Conservation (phyloP, 1,140 invertebrate species). For the Lethrus apterus region DNA sequence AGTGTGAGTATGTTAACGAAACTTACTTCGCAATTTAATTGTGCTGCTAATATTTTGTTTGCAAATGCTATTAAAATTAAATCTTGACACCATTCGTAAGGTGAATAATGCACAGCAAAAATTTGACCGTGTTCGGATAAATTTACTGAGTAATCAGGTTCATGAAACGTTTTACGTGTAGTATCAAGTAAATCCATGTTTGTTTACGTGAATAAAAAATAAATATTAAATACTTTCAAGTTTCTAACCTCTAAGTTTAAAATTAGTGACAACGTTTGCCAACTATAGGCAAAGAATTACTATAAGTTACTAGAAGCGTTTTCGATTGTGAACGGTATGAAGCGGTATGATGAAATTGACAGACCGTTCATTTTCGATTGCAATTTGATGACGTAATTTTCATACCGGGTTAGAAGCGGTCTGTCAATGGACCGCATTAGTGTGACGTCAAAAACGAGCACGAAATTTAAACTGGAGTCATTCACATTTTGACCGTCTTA, state of each 20-base stretch:
- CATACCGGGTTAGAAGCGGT: no score
- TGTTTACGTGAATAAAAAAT: not conserved
- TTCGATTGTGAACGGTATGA: no score
- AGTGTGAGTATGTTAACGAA: conserved; percentile 1
- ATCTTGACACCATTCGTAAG: conserved; percentile 38
- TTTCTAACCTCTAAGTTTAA: not conserved
- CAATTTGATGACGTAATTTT: no score
- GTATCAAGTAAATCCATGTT: not conserved
- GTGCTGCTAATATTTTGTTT: conserved; percentile 31
- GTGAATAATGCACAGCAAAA: conserved; percentile 32
- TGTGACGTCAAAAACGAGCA: no score
- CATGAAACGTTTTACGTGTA: not conserved
- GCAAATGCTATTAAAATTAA: conserved; percentile 35
- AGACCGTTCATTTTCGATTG: no score
- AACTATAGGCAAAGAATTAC: no score
- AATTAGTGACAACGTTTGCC: no score
- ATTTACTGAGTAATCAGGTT: conserved; percentile 17
- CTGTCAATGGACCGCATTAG: no score
- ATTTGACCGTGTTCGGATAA: conserved; percentile 34
- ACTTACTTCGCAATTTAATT: conserved; percentile 28
- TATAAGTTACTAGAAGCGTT: not conserved
- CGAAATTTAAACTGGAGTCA: no score
- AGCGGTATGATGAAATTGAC: no score
- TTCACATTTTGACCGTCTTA: no score
- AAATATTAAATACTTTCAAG: not conserved